Base-by-base conservation (phyloP, 1,140 invertebrate species). In the Phymorhynchus buccinoides region DNA sequence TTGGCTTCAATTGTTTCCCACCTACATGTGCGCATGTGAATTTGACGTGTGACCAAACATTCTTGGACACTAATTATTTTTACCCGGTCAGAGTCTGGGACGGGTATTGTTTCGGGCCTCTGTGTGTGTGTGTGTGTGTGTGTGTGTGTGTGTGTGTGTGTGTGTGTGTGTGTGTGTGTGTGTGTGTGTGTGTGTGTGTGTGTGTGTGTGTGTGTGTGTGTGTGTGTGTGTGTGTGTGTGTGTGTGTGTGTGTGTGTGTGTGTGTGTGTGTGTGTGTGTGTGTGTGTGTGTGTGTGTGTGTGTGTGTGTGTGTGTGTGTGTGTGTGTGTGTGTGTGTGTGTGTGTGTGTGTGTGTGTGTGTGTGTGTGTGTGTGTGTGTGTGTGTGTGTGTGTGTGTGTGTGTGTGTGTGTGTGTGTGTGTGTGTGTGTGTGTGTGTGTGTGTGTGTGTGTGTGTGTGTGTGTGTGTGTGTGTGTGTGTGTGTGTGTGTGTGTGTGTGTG, bases 181-280 rank as follows among this genome's bases (percentile, higher is more conserved):
- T 66, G 62, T 66, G 62, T 66, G 62, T 66, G 62, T 66, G 62
- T 66, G 62, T 66, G 62, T 66, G 62, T 66, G 62, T 66, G 62
- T 66, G 62, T 66, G 62, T 27, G 62, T 66, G 62, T 66, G 62
- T 27, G 62, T 66, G 22, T 66, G 62, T 66, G 62, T 66, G 62
- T 66, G 62, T 66, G 62, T 66, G 62, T 66, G 62, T 66, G 62
- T 66, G 62, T 66, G 62, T 66, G 62, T 66, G 62, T 66, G 62
- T 66, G 62, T 66, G 62, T 66, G 62, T 66, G 62, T 66, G 62
- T 66, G 62, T 66, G 62, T 27, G 75, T 78, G 75, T 42, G 75
- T 44, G 75, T 42, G 75, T 44, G 75, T 42, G 75, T 78, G 75
- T 78, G 75, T 78, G 75, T 78, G 75, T 78, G 75, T 78, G 75